Evolutionary conservation across 2,113 vertebrate species (phyloP).

Genomic region (Ictidomys tridecemlineatus): DNA sequence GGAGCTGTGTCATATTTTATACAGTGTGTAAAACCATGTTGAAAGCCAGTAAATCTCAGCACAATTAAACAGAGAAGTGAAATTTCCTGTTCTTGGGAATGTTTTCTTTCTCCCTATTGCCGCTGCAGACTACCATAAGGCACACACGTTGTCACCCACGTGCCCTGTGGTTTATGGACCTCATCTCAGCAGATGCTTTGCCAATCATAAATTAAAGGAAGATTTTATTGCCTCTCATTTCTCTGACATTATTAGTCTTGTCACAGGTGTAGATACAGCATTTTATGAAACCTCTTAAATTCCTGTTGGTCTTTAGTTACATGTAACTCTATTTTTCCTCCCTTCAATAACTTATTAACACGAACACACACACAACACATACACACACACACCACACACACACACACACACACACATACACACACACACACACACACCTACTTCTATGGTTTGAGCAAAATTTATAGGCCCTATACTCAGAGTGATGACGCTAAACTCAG

Average conservation of each 20-base stretch:
- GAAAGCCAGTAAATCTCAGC: not conserved
- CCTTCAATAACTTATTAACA: slow-evolving; percentile 30
- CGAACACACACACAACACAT: too few relatives aligned
- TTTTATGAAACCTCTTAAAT: slow-evolving; percentile 82
- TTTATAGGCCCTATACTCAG: not conserved
- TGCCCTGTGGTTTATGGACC: slow-evolving; percentile 71
- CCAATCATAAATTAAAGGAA: slow-evolving; percentile 82
- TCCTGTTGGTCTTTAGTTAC: slow-evolving; percentile 70
- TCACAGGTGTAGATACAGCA: slow-evolving; percentile 60
- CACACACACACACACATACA: too few relatives aligned
- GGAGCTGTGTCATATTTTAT: not conserved
- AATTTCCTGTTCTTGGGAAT: not conserved
- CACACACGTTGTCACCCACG: not conserved
- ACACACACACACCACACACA: too few relatives aligned
- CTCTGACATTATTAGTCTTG: slow-evolving; percentile 83
- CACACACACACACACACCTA: not conserved
- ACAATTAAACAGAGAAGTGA: not conserved
- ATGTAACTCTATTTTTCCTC: slow-evolving; percentile 71
- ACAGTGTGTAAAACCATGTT: not conserved
- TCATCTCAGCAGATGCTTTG: slow-evolving; percentile 80
- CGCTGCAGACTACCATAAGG: not conserved
- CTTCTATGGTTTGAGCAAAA: slow-evolving; percentile 37
- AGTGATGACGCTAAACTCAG: not conserved
- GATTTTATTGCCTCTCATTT: slow-evolving; percentile 81
- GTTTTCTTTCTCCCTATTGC: not conserved